These are phyloP conservation scores for Nemapogon koenigi DNA, from an alignment of 2,888 invertebrate species.

Conservation along the genomic window DNA sequence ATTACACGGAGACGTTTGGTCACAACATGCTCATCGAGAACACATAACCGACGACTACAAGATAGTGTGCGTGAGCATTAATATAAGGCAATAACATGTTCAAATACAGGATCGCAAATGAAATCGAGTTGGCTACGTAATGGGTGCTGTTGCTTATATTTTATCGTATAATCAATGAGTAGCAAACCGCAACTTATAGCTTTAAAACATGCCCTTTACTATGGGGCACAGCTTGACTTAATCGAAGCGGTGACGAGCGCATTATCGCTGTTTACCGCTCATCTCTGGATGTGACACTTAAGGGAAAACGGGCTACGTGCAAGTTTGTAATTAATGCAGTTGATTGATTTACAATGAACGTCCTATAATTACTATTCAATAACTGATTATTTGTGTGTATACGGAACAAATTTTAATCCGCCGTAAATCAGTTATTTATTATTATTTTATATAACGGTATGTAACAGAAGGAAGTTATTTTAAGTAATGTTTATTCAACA, in stretches of 20 bases:
- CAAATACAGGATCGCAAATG: constrained; percentile 43
- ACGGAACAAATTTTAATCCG: background rate
- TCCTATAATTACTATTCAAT: background rate
- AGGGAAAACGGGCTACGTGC: too few relatives aligned
- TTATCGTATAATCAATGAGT: constrained; percentile 21
- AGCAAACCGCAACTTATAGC: constrained; percentile 16
- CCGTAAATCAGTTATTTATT: background rate
- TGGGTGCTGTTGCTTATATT: constrained; percentile 21
- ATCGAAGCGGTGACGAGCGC: constrained; percentile 1
- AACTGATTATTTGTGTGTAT: background rate
- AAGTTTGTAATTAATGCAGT: too few relatives aligned
- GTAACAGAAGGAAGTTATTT: background rate
- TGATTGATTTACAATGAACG: background rate
- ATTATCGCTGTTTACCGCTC: background rate
- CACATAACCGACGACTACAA: too few relatives aligned
- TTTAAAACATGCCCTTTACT: constrained; percentile 4
- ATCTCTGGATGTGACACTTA: too few relatives aligned
- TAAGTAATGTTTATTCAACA: background rate
- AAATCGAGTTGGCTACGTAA: constrained; percentile 41
- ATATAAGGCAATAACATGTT: constrained; percentile 25
- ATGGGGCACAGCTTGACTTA: background rate
- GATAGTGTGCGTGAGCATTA: constrained; percentile 21
- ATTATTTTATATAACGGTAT: background rate
- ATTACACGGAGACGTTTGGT: too few relatives aligned
- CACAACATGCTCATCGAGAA: too few relatives aligned